Conservation (phyloP, 2,113 vertebrate species). For the Puntigrus tetrazona region DNA sequence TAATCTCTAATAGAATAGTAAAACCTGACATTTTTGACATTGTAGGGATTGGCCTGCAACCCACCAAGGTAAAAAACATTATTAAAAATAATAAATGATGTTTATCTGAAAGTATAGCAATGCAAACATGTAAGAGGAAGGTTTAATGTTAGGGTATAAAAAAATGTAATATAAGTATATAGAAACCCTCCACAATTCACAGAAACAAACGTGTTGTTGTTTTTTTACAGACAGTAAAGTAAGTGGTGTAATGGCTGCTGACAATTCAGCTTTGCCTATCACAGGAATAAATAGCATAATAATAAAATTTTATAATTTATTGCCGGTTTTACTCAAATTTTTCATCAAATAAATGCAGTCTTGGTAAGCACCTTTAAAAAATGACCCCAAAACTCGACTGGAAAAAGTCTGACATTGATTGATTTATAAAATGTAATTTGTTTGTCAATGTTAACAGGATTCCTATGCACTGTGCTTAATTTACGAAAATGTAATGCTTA, state of each 20-base stretch:
- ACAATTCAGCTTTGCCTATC: neutral
- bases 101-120: too few species aligned
- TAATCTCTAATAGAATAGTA: too few species aligned
- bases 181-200: too few species aligned
- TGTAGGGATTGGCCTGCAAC: too few species aligned
- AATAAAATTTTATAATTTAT: neutral
- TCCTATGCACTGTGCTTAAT: slow-evolving; percentile 8
- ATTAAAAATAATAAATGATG: too few species aligned
- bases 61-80: too few species aligned
- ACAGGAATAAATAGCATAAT: neutral
- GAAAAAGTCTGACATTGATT: neutral
- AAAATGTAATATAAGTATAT: too few species aligned
- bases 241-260: neutral
- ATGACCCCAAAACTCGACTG: neutral
- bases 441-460: neutral
- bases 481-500: slow-evolving; percentile 3
- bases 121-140: too few species aligned
- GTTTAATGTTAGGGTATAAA: too few species aligned
- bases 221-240: neutral
- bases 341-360: neutral
- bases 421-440: slow-evolving; percentile 9
- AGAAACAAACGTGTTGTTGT: too few species aligned
- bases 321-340: neutral
- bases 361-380: neutral
- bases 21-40: too few species aligned